Evolutionary conservation across 2,888 invertebrate species (phyloP), one percentile per base, ranked within the genome.

Genomic region (Acleris sparsana): DNA sequence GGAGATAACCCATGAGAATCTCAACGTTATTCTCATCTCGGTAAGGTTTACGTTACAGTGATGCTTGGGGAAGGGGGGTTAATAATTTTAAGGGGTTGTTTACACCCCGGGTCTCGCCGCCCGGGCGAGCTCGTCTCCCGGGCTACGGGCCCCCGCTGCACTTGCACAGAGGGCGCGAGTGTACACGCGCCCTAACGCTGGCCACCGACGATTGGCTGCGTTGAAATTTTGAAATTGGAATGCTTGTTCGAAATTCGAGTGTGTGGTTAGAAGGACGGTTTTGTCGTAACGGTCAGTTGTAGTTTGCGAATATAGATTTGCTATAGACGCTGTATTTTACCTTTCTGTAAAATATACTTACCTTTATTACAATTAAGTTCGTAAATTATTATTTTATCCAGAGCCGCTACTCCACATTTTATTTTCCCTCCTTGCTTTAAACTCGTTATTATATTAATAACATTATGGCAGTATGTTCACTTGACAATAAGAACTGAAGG

Each of bases 111-210:
- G 70, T 70, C 76, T 79, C 78, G 84, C 87, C 78, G 84, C 87
- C 88, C 85, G 88, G 87, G 85, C 82, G 77, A 85, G 87, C 88
- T 87, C 81, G 89, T 87, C 83, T 85, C 89, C 88, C 86, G 85
- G 89, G 85, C 85, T 84, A 87, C 88, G 80, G 80, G 69, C 73
- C 69, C 71, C 73, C 75, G 78, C 75, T 89, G 88, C 89, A 89
- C 81, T 85, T 86, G 85, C 85, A 83, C 62, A 56, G 59, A 53
- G 48, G 72, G 75, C 76, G 78, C 74, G 77, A 75, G 80, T 83
- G 79, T 77, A 76, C 73, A 74, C 72, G 73, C 80, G 75, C 76
- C 78, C 82, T 81, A 79, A 80, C 78, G 69, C 73, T 7, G 46
- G 18, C 73, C 73, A 71, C 68, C 64, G 69, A 70, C 73, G 73